phyloP scores from a whole-genome alignment of 2,113 vertebrate genomes.

The Odontophorus gujanensis region DNA sequence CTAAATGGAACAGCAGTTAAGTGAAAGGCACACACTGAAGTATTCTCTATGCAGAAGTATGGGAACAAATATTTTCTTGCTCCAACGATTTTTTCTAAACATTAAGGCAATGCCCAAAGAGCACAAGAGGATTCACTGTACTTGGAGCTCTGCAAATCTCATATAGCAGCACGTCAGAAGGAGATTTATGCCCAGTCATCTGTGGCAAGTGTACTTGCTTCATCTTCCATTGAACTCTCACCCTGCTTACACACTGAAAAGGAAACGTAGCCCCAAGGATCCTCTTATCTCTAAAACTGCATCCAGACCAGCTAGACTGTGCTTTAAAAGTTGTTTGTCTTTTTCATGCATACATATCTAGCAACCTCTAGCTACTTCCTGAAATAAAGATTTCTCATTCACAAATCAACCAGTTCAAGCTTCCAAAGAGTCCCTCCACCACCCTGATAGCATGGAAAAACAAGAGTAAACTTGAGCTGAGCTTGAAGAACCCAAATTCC shows the following conservation, averaged over 20 bases:
- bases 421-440: not conserved
- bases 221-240: not conserved
- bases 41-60: not conserved
- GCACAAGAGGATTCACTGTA: not conserved
- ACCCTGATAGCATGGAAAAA: not conserved
- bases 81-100: not conserved
- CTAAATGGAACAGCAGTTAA: not conserved
- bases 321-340: not conserved
- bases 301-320: not conserved
- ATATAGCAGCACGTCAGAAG: not conserved
- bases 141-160: not conserved
- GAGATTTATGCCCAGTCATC: conserved; percentile 16
- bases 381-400: not conserved
- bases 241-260: not conserved
- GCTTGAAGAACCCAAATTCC: not conserved
- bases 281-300: not conserved
- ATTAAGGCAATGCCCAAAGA: not conserved
- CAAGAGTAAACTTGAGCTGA: not conserved
- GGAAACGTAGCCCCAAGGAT: not conserved
- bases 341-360: rapidly evolving
- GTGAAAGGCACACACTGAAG: not conserved
- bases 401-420: not conserved
- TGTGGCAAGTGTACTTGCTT: not conserved
- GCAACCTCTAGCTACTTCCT: not conserved
- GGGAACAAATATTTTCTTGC: not conserved